phyloP scores from a whole-genome alignment of 2,888 invertebrate genomes.

The Drosophila antonietae region DNA sequence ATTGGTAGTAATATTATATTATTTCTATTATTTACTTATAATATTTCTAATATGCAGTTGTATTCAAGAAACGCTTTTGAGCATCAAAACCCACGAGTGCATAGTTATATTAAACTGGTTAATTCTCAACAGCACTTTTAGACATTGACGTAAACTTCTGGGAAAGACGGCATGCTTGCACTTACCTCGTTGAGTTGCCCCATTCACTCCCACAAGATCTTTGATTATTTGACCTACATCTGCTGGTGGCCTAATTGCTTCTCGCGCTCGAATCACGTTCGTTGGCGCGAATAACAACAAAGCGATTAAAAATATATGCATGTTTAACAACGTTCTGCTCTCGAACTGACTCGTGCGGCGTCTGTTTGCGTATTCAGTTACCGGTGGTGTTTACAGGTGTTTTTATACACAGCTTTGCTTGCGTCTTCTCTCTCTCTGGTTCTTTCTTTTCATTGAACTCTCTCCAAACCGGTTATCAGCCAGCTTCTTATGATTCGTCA shows the following conservation, averaged over 20 bases:
- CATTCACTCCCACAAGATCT: slow-evolving; percentile 48
- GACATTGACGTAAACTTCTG: no score
- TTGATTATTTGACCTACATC: slow-evolving; percentile 69
- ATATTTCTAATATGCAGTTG: background rate
- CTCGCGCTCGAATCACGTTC: slow-evolving; percentile 54
- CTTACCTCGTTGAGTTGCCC: slow-evolving; percentile 42
- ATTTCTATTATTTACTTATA: background rate
- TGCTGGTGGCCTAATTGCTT: slow-evolving; percentile 50
- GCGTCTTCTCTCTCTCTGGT: background rate
- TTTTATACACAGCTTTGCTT: slow-evolving; percentile 32
- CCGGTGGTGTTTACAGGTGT: slow-evolving; percentile 38
- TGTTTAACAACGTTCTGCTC: background rate
- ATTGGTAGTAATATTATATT: background rate
- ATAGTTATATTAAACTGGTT: background rate
- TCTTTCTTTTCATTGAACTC: background rate
- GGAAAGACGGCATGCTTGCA: background rate
- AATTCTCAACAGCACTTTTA: background rate
- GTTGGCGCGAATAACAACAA: slow-evolving; percentile 29
- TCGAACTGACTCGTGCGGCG: slow-evolving; percentile 16
- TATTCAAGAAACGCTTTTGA: background rate
- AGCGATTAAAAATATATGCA: slow-evolving; percentile 9
- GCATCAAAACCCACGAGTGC: no score
- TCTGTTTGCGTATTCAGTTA: slow-evolving; percentile 43
- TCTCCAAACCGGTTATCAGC: background rate
- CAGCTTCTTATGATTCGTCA: background rate